phyloP scores from a whole-genome alignment of 2,113 vertebrate species.

The Noctilio leporinus region DNA sequence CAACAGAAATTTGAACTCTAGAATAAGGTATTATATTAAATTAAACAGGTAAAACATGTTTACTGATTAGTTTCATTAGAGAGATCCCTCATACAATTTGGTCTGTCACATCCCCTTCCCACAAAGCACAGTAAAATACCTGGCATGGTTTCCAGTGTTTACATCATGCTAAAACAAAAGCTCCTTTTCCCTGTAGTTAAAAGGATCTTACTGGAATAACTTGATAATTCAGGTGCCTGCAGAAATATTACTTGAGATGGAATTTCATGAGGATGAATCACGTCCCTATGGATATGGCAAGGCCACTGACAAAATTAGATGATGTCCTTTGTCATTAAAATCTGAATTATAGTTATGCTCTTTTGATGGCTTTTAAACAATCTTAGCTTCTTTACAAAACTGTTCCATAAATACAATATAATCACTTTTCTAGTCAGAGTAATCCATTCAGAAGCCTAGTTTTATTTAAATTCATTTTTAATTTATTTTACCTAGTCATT shows the following conservation, averaged over 20 bases:
- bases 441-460: background rate
- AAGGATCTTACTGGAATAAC: background rate
- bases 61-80: background rate
- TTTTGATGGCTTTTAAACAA: conserved; percentile 23
- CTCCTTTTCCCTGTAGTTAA: background rate
- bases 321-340: background rate
- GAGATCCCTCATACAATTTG: background rate
- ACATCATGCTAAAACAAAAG: background rate
- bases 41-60: background rate
- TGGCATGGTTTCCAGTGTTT: background rate
- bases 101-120: background rate
- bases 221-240: background rate
- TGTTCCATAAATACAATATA: background rate
- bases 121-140: background rate
- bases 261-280: background rate
- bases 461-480: conserved; percentile 22
- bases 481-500: background rate
- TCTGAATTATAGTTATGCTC: conserved; percentile 11
- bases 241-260: conserved; percentile 20
- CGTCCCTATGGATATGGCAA: background rate
- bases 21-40: background rate
- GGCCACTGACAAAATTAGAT: background rate
- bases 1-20: background rate
- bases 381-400: conserved; percentile 1
- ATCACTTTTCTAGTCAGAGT: background rate